Conservation (phyloP, 2,113 vertebrate species). For the Galbula dea region DNA sequence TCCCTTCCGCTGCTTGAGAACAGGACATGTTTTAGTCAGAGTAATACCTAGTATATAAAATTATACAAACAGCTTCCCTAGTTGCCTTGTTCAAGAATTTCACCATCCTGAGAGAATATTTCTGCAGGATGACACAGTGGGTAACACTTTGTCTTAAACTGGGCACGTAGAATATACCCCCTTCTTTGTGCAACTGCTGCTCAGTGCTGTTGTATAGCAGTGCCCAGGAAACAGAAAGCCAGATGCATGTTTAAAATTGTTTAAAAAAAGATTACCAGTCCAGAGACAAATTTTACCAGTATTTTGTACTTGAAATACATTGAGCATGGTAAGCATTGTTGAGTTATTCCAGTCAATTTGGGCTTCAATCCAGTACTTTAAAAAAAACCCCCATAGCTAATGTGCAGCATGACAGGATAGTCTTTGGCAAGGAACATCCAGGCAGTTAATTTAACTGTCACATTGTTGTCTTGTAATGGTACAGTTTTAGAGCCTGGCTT, state of each 20-base stretch:
- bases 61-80: neutral
- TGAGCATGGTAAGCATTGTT: neutral
- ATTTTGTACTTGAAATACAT: neutral
- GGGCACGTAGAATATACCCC: neutral
- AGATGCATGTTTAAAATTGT: neutral
- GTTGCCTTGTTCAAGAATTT: neutral
- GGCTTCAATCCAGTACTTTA: neutral
- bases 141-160: neutral
- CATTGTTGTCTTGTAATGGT: neutral
- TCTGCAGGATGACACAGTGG: neutral
- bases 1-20: neutral
- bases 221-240: neutral
- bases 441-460: constrained; percentile 26
- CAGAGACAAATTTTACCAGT: neutral
- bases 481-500: constrained; percentile 34
- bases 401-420: neutral
- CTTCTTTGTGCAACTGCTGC: neutral
- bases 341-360: constrained; percentile 13
- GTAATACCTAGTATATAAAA: neutral
- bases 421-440: neutral
- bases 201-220: neutral
- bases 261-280: neutral
- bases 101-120: neutral
- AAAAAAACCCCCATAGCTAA: neutral
- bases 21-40: neutral